Evolutionary conservation across 2,113 vertebrate species (phyloP).

Genomic region (Onychostoma macrolepis): DNA sequence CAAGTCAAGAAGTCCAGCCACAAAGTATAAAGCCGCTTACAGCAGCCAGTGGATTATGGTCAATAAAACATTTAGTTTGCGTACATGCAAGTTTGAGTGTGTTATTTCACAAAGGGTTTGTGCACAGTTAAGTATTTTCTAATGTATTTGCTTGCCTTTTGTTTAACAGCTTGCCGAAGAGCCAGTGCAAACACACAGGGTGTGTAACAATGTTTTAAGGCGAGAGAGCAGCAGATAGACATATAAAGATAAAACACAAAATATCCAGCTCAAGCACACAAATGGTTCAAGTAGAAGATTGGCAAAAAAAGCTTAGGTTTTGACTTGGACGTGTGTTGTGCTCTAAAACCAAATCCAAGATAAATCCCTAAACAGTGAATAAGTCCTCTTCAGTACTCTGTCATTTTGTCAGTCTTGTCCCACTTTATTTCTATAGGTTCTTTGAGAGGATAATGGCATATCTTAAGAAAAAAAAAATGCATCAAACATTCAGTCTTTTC

Average conservation of each 20-base stretch:
- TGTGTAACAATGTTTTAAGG: background rate
- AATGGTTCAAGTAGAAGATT: constrained; percentile 8
- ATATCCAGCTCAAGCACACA: background rate
- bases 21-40: constrained; percentile 40
- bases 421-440: background rate
- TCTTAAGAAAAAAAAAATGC: background rate
- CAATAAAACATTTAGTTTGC: constrained; percentile 13
- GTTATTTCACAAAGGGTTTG: background rate
- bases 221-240: background rate
- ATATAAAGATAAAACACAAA: background rate
- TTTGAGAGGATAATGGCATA: background rate
- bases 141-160: background rate
- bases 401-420: background rate
- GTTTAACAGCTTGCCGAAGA: background rate
- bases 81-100: background rate
- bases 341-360: constrained; percentile 25
- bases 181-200: background rate
- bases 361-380: constrained; percentile 23
- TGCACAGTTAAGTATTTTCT: background rate
- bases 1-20: constrained; percentile 19
- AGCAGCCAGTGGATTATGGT: constrained; percentile 46
- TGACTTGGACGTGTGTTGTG: background rate
- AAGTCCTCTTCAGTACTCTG: background rate
- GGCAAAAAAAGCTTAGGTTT: constrained; percentile 17
- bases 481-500: background rate